phyloP scores from a whole-genome alignment of 2,113 vertebrate genomes.

The Chionomys nivalis region DNA sequence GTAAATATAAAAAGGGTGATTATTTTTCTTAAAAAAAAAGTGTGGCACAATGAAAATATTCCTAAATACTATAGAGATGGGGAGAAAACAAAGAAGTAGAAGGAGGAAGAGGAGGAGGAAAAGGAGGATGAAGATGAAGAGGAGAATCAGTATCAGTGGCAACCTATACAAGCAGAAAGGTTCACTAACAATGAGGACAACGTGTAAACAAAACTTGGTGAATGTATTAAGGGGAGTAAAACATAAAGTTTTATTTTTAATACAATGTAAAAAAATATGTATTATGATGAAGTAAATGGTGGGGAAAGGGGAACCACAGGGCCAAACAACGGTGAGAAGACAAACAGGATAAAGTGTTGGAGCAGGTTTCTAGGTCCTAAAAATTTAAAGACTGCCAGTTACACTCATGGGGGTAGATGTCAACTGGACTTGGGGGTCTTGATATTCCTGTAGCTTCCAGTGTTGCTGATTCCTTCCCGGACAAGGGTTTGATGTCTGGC shows the following conservation, averaged over 20 bases:
- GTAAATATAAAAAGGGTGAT: background rate
- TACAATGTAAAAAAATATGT: background rate
- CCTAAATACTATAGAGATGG: background rate
- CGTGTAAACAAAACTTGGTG: background rate
- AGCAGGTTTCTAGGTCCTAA: background rate
- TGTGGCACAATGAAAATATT: background rate
- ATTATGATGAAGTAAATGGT: too few relatives aligned
- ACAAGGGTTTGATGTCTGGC: background rate
- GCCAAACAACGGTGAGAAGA: too few relatives aligned
- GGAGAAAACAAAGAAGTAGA: too few relatives aligned
- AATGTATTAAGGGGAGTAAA: background rate
- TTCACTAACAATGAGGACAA: background rate
- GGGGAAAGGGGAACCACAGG: background rate
- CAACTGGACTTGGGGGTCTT: background rate
- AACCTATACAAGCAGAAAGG: background rate
- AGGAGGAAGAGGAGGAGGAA: background rate
- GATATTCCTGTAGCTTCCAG: background rate
- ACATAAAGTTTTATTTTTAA: too few relatives aligned
- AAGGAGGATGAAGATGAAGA: background rate
- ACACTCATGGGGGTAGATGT: background rate
- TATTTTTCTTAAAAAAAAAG: background rate
- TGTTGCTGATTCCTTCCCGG: background rate
- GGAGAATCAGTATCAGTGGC: too few relatives aligned
- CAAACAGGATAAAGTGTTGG: too few relatives aligned
- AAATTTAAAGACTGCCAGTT: background rate